A percentile compares a stretch with the other conserved stretches of the same genome.
These are phyloP conservation scores for Caenorhabditis wallacei DNA, from an alignment of 2,888 invertebrate genomes.

Conservation along the genomic window DNA sequence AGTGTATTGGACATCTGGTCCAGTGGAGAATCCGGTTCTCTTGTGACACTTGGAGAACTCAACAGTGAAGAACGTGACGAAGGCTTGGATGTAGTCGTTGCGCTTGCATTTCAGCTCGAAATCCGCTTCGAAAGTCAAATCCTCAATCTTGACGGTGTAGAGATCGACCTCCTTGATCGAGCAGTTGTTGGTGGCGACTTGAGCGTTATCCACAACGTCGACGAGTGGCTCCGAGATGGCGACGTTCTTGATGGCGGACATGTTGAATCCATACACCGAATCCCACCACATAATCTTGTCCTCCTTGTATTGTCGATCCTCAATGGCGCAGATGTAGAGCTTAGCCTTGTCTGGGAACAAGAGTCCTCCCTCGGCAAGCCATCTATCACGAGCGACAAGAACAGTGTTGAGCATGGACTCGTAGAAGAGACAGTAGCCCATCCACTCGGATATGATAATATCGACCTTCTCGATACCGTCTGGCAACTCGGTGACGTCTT, in stretches of 20 bases:
- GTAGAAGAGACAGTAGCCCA: slow-evolving; percentile 94
- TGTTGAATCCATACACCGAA: slow-evolving; percentile 99
- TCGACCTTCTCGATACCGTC: slow-evolving; percentile 93
- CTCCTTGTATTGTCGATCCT: slow-evolving; percentile 98
- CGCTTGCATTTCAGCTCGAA: slow-evolving; percentile 84
- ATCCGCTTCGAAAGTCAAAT: slow-evolving; percentile 93
- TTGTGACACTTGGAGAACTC: slow-evolving; percentile 99
- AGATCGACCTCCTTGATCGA: slow-evolving; percentile 95
- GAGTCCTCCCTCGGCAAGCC: slow-evolving; percentile 91
- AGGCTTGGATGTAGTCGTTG: slow-evolving; percentile 87
- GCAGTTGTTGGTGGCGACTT: slow-evolving; percentile 96
- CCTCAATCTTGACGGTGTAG: slow-evolving; percentile 96
- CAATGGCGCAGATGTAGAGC: slow-evolving; percentile 91
- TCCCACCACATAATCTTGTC: slow-evolving; percentile 99
- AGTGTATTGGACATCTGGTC: slow-evolving; percentile 96
- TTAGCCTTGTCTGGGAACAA: slow-evolving; percentile 95
- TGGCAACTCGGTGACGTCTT: slow-evolving; percentile 92
- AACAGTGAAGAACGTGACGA: slow-evolving; percentile 99
- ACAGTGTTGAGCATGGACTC: slow-evolving; percentile 99
- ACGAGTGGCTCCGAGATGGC: slow-evolving; percentile 98
- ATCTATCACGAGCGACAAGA: slow-evolving; percentile 97
- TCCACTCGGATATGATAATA: slow-evolving; percentile 92
- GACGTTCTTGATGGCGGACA: slow-evolving; percentile 98
- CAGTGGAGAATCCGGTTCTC: slow-evolving; percentile 96
- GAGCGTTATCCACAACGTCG: slow-evolving; percentile 98